Conservation (phyloP, 2,113 vertebrate species). For the Oceanodroma tethys region DNA sequence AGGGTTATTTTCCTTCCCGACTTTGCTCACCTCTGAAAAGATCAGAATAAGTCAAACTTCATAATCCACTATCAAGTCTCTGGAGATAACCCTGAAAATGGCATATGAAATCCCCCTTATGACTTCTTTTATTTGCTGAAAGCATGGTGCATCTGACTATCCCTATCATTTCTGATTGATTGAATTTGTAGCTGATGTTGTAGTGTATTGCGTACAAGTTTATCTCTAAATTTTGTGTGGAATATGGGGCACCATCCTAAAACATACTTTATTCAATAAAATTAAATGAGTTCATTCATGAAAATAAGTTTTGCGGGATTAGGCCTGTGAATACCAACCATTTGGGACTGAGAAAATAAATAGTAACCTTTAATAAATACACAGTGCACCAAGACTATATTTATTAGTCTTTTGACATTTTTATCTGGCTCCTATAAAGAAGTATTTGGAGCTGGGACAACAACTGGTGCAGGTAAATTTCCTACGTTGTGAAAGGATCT, state of each 20-base stretch:
- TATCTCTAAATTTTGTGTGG: not conserved
- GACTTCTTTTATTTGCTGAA: not conserved
- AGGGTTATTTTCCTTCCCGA: not conserved
- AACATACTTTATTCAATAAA: not conserved
- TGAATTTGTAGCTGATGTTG: not conserved
- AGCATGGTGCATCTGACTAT: not conserved
- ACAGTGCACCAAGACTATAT: conserved; percentile 25
- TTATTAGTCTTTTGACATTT: conserved; percentile 72
- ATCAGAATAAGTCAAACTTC: not conserved
- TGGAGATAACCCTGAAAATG: not conserved
- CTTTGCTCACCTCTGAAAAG: not conserved
- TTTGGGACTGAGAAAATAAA: conserved; percentile 25
- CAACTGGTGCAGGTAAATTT: conserved; percentile 76
- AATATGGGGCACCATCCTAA: not conserved
- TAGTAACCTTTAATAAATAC: conserved; percentile 3
- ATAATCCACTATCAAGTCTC: not conserved
- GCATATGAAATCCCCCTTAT: not conserved
- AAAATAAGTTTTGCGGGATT: not conserved
- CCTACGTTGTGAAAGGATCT: conserved; percentile 71
- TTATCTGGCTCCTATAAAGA: conserved; percentile 70
- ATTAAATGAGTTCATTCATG: not conserved
- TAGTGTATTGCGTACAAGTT: not conserved
- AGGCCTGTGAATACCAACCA: not conserved
- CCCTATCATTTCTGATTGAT: not conserved
- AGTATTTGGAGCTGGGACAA: conserved; percentile 65